A percentile compares a stretch with the other conserved stretches of the same genome.
These are phyloP conservation scores for Lasioglossum pauxillum DNA, from an alignment of 2,888 invertebrate genomes.

Conservation along the genomic window DNA sequence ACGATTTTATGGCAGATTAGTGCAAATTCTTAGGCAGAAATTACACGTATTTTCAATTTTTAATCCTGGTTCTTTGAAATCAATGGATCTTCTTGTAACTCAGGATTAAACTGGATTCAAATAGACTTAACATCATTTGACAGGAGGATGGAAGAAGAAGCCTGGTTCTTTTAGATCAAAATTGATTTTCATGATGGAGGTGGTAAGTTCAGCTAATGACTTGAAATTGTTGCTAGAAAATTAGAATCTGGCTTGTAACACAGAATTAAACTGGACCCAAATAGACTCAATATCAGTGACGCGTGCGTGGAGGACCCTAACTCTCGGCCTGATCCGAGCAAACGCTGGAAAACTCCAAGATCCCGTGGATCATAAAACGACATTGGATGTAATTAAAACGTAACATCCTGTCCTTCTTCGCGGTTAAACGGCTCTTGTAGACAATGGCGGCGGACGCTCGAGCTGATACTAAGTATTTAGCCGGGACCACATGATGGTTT, in stretches of 20 bases:
- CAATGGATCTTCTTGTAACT: not conserved
- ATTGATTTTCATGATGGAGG: not conserved
- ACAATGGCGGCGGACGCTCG: slow-evolving; percentile 39
- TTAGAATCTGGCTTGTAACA: not conserved
- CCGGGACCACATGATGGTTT: slow-evolving; percentile 30
- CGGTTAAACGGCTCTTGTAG: slow-evolving; percentile 33
- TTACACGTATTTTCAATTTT: not conserved
- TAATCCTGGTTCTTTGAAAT: not conserved
- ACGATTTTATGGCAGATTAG: not conserved
- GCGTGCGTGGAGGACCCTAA: not conserved
- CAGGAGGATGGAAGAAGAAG: too few species aligned
- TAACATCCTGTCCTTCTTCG: slow-evolving; percentile 36
- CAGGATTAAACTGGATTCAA: too few species aligned
- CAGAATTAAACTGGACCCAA: not conserved
- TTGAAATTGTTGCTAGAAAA: not conserved
- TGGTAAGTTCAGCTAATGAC: not conserved
- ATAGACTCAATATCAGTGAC: not conserved
- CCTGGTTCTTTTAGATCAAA: not conserved
- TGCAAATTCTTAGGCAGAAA: not conserved
- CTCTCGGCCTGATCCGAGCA: not conserved
- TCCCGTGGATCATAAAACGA: slow-evolving; percentile 53
- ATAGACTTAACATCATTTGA: too few species aligned
- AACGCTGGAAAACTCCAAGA: not conserved
- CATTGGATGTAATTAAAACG: slow-evolving; percentile 62
- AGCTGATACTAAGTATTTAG: slow-evolving; percentile 58